A percentile compares a stretch with the other conserved stretches of the same genome.
These are phyloP conservation scores for Xiphophorus hellerii DNA, from an alignment of 2,113 vertebrate species.

Conservation along the genomic window DNA sequence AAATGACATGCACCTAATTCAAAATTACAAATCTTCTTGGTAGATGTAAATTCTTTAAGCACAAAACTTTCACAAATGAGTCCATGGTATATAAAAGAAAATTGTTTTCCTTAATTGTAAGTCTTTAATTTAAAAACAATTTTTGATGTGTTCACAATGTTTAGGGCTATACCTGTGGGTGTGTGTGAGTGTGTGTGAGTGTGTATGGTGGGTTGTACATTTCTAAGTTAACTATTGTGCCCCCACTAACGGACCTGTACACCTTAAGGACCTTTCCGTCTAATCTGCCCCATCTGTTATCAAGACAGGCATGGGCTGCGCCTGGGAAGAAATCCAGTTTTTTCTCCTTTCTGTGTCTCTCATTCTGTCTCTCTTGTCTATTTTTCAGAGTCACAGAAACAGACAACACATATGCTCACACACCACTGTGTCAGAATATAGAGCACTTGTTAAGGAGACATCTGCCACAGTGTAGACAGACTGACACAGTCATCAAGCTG, in stretches of 20 bases:
- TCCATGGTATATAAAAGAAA: too few relatives aligned
- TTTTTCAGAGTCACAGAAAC: constrained; percentile 19
- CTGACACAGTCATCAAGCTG: constrained; percentile 54
- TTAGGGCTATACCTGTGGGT: constrained; percentile 9
- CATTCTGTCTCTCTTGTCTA: constrained; percentile 41
- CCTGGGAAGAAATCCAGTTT: constrained; percentile 48
- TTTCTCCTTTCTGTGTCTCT: constrained; percentile 55
- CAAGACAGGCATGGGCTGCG: constrained; percentile 68
- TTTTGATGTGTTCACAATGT: constrained; percentile 34
- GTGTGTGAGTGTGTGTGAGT: background rate
- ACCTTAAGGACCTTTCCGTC: constrained; percentile 52
- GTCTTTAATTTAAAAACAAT: constrained; percentile 20
- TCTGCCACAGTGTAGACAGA: constrained; percentile 47
- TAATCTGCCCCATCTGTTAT: constrained; percentile 72
- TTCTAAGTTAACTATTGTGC: constrained; percentile 37
- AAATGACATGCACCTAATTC: too few relatives aligned
- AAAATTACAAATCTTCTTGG: too few relatives aligned
- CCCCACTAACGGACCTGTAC: constrained; percentile 44
- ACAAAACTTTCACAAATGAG: too few relatives aligned
- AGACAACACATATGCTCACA: constrained; percentile 20
- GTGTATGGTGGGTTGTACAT: background rate
- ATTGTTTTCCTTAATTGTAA: too few relatives aligned
- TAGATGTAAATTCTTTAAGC: too few relatives aligned
- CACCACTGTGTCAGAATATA: constrained; percentile 27
- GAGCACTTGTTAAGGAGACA: constrained; percentile 53